These are phyloP conservation scores for Caenorhabditis elegans DNA, from an alignment of 1,140 invertebrate genomes.

Conservation along the genomic window WBcel235 BX284604.4:10188001-10188500, in stretches of 20 bases:
- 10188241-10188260: no score
- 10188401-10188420: slow-evolving; percentile 20
- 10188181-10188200: slow-evolving; percentile 52
- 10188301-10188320: no score
- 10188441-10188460: background rate
- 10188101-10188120: slow-evolving; percentile 58
- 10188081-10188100: slow-evolving; percentile 59
- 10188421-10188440: background rate
- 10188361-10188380: background rate
- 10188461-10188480: background rate
- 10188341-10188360: background rate
- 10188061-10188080: slow-evolving; percentile 57
- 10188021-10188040: background rate
- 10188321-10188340: no score
- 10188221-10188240: no score
- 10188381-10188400: slow-evolving; percentile 17
- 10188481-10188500: no score
- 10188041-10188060: background rate
- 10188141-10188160: slow-evolving; percentile 51
- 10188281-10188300: background rate
- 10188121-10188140: slow-evolving; percentile 56
- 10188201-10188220: no score
- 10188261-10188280: no score
- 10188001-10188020: background rate
- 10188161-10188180: slow-evolving; percentile 55